Evolutionary conservation across 2,797 vertebrate species (phyloP), one percentile per base, ranked within the genome.

Genomic region (Fistularia tabacaria): DNA sequence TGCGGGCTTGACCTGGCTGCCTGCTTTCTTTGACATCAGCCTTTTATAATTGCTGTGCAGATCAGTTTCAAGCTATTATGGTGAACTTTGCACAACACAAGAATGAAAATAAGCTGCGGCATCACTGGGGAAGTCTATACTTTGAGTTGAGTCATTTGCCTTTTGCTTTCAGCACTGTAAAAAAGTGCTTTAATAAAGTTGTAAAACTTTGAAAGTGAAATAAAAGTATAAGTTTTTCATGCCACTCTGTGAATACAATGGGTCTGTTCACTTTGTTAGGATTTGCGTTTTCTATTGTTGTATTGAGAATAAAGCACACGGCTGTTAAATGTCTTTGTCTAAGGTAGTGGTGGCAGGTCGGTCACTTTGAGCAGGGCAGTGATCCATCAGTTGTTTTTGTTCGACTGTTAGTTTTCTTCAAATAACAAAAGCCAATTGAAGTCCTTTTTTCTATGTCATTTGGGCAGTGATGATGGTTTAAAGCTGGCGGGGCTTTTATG

Each of bases 321-420:
- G 45, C 14, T 60, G 67, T 70, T 67, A 56, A 77, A 82, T 51
- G 66, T 51, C 63, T 66, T n/a, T 13, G 25, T 25, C 25, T 25
- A 53, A 82, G 85, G 87, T 84, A 81, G 85, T 84, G 87, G 87
- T 73, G 71, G 59, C 51, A 77, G 42, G 65, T 74, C 67, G 64
- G 45, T 60, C 57, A 72, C 68, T 74, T 68, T 74, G 61, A 63
- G 57, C n/a, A 13, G 45, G 14, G 13, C 6, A 14, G 4, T 9
- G 8, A 8, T 14, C n/a, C 6, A 14, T 14, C 45, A 4, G 14
- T 46, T 14, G 45, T 13, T 14, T 46, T 8, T 14, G 13, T 1
- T 13, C n/a, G 6, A 4, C 80, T 86, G 78, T 87, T 48, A 10
- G 12, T 60, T 54, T 52, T 61, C 55, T 48, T 70, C 40, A 80